A percentile compares a stretch with the other conserved stretches of the same genome.
Evolutionary conservation across 2,888 invertebrate species (phyloP).

Genomic region (Phalangium opilio): DNA sequence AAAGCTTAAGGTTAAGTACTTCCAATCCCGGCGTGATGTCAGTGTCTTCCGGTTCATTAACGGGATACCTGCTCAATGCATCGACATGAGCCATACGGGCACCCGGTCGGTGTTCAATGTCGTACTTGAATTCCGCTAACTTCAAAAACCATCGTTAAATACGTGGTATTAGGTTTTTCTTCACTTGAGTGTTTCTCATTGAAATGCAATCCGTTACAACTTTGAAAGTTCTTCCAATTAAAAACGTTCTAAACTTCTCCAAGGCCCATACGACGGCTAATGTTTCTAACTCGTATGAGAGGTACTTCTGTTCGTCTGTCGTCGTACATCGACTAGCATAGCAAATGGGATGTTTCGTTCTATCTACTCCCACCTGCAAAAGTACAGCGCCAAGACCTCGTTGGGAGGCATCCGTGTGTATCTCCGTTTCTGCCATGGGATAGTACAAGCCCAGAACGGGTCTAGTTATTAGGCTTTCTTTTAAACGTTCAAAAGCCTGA

Average conservation of each 20-base stretch:
- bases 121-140: no score
- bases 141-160: no score
- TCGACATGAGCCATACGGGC: no score
- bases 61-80: no score
- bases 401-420: conserved; percentile 11
- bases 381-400: conserved; percentile 10
- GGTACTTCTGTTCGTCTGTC: conserved; percentile 26
- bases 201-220: no score
- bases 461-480: conserved; percentile 5
- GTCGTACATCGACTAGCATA: conserved; percentile 27
- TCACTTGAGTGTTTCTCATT: no score
- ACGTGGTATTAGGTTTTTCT: no score
- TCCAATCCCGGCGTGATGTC: no score
- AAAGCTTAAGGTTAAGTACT: no score
- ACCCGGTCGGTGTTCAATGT: no score
- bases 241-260: conserved; percentile 27
- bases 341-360: conserved; percentile 17
- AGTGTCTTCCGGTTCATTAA: no score
- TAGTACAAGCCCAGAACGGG: conserved; percentile 8
- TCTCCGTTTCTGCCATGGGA: neutral
- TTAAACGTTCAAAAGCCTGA: neutral
- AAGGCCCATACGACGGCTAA: conserved; percentile 27
- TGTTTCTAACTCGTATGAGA: conserved; percentile 29
- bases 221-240: no score
- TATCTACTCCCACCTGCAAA: conserved; percentile 1